Evolutionary conservation across 2,888 invertebrate species (phyloP).

Genomic region (Synergus itoensis): DNA sequence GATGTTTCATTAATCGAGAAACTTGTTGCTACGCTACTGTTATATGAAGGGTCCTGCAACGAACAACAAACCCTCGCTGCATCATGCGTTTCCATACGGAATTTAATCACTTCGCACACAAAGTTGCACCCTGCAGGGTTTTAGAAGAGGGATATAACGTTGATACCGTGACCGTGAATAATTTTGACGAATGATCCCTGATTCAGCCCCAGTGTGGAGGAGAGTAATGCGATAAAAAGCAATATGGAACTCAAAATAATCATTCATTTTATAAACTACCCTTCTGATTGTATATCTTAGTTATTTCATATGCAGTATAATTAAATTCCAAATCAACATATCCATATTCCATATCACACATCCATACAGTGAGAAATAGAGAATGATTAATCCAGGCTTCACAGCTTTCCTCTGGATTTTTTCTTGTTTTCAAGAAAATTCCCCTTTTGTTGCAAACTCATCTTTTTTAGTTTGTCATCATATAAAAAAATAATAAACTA

Average conservation of each 20-base stretch:
- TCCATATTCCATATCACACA: too few species aligned
- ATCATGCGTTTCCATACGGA: conserved; percentile 54
- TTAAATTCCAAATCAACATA: background rate
- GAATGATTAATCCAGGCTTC: too few species aligned
- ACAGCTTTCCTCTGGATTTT: too few species aligned
- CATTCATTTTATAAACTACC: conserved; percentile 24
- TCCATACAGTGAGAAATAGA: too few species aligned
- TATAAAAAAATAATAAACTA: too few species aligned
- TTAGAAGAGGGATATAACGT: conserved; percentile 43
- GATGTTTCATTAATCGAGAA: background rate
- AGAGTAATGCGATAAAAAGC: conserved; percentile 35
- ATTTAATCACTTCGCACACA: conserved; percentile 67
- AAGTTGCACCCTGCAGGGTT: conserved; percentile 47
- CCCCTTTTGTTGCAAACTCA: too few species aligned
- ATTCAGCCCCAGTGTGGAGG: conserved; percentile 12
- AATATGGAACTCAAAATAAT: conserved; percentile 27
- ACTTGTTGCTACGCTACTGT: conserved; percentile 47
- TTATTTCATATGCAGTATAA: background rate
- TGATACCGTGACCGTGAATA: conserved; percentile 63
- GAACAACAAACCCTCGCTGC: conserved; percentile 49
- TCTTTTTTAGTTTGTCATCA: too few species aligned
- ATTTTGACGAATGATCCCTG: conserved; percentile 64
- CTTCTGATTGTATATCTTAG: background rate
- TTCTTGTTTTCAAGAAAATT: too few species aligned
- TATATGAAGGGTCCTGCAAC: conserved; percentile 28